Conservation (phyloP, 2,888 invertebrate genomes). For the Ephialtes manifestator region DNA sequence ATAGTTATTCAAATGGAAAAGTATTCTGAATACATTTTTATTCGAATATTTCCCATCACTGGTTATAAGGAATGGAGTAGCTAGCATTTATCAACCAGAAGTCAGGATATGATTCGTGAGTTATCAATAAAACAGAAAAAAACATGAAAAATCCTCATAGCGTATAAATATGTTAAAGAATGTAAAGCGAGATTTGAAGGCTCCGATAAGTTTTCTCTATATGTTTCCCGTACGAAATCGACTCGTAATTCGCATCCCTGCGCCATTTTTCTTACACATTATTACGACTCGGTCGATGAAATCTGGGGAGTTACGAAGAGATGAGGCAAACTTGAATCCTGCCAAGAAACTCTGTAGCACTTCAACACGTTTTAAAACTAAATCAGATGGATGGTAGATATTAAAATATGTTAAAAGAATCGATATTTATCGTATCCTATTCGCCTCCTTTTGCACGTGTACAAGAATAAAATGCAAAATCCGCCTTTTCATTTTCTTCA, state of each 20-base stretch:
- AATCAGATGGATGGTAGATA: slow-evolving; percentile 78
- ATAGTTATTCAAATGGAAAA: no score
- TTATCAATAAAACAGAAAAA: not conserved
- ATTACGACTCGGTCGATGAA: slow-evolving; percentile 33
- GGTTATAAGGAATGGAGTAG: not conserved
- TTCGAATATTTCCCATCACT: no score
- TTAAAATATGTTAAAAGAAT: slow-evolving; percentile 81
- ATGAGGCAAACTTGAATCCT: not conserved
- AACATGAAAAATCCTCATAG: not conserved
- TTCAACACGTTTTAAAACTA: slow-evolving; percentile 76
- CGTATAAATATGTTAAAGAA: not conserved
- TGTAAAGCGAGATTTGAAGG: slow-evolving; percentile 34
- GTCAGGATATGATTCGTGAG: not conserved
- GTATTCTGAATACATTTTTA: no score
- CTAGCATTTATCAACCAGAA: not conserved
- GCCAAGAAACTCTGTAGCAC: slow-evolving; percentile 1
- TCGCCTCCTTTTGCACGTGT: slow-evolving; percentile 75
- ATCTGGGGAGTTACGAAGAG: not conserved
- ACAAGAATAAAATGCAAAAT: not conserved
- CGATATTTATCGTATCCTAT: slow-evolving; percentile 77
- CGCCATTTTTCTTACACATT: slow-evolving; percentile 25
- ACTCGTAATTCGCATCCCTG: slow-evolving; percentile 19
- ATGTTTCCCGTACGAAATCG: not conserved
- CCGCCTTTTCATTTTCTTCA: not conserved
- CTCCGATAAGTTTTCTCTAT: not conserved